Evolutionary conservation across 2,888 invertebrate species (phyloP).

Genomic region (Carabus problematicus): DNA sequence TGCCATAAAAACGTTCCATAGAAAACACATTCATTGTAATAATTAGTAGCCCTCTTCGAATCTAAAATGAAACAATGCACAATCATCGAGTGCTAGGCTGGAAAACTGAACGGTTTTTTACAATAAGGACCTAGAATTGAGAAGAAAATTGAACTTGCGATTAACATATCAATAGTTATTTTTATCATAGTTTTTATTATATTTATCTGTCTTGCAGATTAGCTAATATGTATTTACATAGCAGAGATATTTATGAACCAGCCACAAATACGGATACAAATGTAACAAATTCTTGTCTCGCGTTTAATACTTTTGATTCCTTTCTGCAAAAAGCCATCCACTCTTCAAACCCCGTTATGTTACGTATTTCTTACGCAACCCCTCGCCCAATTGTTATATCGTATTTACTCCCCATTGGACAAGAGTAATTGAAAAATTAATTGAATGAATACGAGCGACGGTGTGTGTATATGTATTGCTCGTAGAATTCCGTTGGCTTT

Average conservation of each 20-base stretch:
- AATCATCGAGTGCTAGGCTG: conserved; percentile 32
- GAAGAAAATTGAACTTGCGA: too few species aligned
- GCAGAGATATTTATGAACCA: too few species aligned
- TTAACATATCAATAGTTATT: too few species aligned
- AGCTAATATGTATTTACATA: too few species aligned
- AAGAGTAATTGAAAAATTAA: conserved; percentile 59
- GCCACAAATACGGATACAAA: too few species aligned
- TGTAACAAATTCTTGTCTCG: too few species aligned
- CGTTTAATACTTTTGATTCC: too few species aligned
- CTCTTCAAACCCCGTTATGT: conserved; percentile 48
- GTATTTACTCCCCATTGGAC: conserved; percentile 51
- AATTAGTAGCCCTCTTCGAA: conserved; percentile 31
- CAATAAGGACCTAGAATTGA: too few species aligned
- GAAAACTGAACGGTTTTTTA: conserved; percentile 17
- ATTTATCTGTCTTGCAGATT: too few species aligned
- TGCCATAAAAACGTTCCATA: too few species aligned
- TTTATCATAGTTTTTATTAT: too few species aligned
- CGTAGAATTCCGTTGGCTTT: conserved; percentile 29
- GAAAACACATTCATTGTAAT: conserved; percentile 33
- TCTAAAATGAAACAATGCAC: conserved; percentile 22
- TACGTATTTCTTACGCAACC: conserved; percentile 54
- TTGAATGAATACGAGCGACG: conserved; percentile 54
- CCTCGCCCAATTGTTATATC: conserved; percentile 34
- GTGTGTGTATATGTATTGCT: background rate
- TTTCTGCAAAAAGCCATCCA: too few species aligned